Base-by-base conservation (phyloP, 1,140 invertebrate genomes). In the Spodoptera litura region DNA sequence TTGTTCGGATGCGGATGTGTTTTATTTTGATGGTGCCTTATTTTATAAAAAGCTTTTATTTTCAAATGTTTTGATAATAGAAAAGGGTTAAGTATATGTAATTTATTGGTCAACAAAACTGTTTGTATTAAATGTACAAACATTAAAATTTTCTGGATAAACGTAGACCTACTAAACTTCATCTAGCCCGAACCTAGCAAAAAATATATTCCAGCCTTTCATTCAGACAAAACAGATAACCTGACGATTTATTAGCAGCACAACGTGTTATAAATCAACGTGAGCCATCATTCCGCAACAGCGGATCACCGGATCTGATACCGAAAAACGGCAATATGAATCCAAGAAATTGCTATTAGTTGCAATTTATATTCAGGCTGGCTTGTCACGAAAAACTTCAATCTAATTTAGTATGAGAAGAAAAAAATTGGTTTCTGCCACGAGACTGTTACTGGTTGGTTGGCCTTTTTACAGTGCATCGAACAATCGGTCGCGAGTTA, bases 401-500 rank as follows among this genome's bases (percentile, higher is more conserved):
- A 78, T 78, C 76, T 71, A 80, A 84, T 84, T 84, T 82, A 80
- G 84, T 81, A 85, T 79, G 79, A 61, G 38, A 49, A 85, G 72
- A 81, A 64, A 81, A 86, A 86, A 85, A 84, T 51, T 31, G 66
- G 25, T 31, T 70, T 25, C 44, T 70, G 49, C 58, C 78, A 85
- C 74, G 78, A 79, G 79, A 84, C 64, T 78, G 80, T 62, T 56
- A 68, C 12, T 68, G 20, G 44, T 35, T 52, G 64, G 64, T 90
- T 89, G 87, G 85, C 85, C 78, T 80, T 90, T 93, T 91, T 91
- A 89, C 84, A 89, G 85, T 88, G 85, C 85, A 84, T 82, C 84
- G 87, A 86, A 91, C 91, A 90, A 89, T 90, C 88, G 89, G 85
- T 87, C 79, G 81, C 68, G 85, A 81, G 88, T 91, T 90, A 90